Conservation (phyloP, 2,797 vertebrate genomes). For the Syndactyla subalaris region DNA sequence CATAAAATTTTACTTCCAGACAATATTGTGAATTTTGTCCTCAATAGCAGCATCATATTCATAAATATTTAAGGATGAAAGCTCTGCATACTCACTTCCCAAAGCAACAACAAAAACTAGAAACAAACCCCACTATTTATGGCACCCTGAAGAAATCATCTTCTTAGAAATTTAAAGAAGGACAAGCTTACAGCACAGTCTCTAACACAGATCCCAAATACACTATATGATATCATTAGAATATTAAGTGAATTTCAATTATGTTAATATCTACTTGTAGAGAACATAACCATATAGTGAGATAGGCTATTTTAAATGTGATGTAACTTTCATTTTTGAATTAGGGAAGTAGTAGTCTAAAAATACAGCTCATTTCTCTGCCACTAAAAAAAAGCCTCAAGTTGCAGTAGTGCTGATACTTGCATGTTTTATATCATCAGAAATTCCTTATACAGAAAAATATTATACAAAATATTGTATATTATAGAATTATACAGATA, state of each 20-base stretch:
- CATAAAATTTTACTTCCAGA: neutral
- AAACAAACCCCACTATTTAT: neutral
- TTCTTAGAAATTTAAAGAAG: neutral
- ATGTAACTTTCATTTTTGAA: neutral
- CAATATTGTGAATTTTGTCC: neutral
- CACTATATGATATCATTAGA: neutral
- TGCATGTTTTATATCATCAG: neutral
- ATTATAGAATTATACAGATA: neutral
- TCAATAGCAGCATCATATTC: neutral
- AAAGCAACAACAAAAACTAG: neutral
- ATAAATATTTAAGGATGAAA: neutral
- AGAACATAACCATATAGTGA: neutral
- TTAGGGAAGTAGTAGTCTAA: neutral
- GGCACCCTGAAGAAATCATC: neutral
- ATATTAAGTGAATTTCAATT: neutral
- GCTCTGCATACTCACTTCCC: neutral
- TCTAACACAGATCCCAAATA: neutral
- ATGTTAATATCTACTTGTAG: neutral
- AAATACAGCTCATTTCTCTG: neutral
- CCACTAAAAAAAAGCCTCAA: rapidly evolving
- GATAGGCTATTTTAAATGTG: neutral
- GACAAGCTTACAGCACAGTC: neutral
- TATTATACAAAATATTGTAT: neutral
- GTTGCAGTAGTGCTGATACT: neutral
- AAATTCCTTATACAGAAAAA: neutral